Conservation (phyloP, 2,113 vertebrate genomes). For the Aspiorhynchus laticeps region DNA sequence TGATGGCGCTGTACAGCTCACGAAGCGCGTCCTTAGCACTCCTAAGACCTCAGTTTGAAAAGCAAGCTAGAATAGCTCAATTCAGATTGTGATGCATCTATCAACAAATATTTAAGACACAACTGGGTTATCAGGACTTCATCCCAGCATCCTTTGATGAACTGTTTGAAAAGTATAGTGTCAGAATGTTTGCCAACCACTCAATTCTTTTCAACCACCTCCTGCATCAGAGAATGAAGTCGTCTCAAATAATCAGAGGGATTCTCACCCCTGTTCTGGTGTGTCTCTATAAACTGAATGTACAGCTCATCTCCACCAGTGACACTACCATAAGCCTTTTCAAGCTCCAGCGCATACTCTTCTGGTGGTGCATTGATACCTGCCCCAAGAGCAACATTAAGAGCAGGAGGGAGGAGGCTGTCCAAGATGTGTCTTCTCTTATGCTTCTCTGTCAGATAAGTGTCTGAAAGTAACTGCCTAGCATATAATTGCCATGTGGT, state of each 20-base stretch:
- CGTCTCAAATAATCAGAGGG: constrained; percentile 43
- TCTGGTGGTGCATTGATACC: constrained; percentile 20
- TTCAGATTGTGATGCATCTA: neutral
- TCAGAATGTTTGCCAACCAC: neutral
- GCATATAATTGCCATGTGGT: neutral
- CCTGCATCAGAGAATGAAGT: constrained; percentile 37
- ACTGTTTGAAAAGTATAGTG: constrained; percentile 22
- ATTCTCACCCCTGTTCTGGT: constrained; percentile 35
- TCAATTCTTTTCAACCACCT: constrained; percentile 42
- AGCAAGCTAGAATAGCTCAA: constrained; percentile 32
- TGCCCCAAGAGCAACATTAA: neutral
- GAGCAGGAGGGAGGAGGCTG: neutral
- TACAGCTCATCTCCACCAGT: constrained; percentile 52
- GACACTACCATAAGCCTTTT: constrained; percentile 51
- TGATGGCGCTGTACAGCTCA: no score
- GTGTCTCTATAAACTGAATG: constrained; percentile 48
- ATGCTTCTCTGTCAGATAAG: neutral
- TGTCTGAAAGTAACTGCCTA: neutral
- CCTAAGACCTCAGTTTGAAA: constrained; percentile 13
- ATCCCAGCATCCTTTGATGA: constrained; percentile 32
- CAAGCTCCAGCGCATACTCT: constrained; percentile 21
- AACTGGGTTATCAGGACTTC: neutral
- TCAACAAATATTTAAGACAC: constrained; percentile 1
- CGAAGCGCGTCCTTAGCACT: no score
- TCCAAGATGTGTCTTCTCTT: constrained; percentile 9